Base-by-base conservation (phyloP, 2,888 invertebrate genomes). In the Orthonychiurus folsomi region DNA sequence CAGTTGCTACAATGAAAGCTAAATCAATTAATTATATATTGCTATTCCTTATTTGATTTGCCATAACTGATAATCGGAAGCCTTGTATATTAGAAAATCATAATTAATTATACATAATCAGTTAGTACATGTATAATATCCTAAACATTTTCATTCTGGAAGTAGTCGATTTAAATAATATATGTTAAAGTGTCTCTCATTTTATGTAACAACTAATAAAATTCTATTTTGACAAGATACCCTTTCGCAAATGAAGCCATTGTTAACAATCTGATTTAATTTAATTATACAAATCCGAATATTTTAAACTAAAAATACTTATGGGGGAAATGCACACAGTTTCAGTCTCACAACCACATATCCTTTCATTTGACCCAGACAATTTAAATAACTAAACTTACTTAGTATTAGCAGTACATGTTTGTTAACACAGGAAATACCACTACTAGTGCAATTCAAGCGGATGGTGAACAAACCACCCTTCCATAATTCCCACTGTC, bases 101-200 rank as follows among this genome's bases (percentile, higher is more conserved):
- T n/a, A n/a, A n/a, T n/a, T n/a, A n/a, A n/a, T n/a, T n/a, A n/a
- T n/a, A n/a, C n/a, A n/a, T n/a, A n/a, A n/a, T n/a, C n/a, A n/a
- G n/a, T n/a, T n/a, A n/a, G n/a, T n/a, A n/a, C n/a, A n/a, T n/a
- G n/a, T n/a, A n/a, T n/a, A n/a, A n/a, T n/a, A n/a, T n/a, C n/a
- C n/a, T n/a, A n/a, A n/a, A n/a, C n/a, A n/a, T n/a, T n/a, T n/a
- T n/a, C n/a, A n/a, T n/a, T n/a, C n/a, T n/a, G n/a, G n/a, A n/a
- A n/a, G n/a, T n/a, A n/a, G n/a, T n/a, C n/a, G n/a, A n/a, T n/a
- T 37, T 37, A 37, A 37, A 37, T 37, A 37, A 37, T 37, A 37
- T 37, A 37, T 37, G 15, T 37, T 37, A 37, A 5, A 9, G 5
- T 37, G 5, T 37, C 37, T 37, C 37, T 37, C 15, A 37, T 9